A percentile compares a stretch with the other conserved stretches of the same genome.
phyloP scores from a whole-genome alignment of 2,888 invertebrate species.

The Drosophila aldrichi region DNA sequence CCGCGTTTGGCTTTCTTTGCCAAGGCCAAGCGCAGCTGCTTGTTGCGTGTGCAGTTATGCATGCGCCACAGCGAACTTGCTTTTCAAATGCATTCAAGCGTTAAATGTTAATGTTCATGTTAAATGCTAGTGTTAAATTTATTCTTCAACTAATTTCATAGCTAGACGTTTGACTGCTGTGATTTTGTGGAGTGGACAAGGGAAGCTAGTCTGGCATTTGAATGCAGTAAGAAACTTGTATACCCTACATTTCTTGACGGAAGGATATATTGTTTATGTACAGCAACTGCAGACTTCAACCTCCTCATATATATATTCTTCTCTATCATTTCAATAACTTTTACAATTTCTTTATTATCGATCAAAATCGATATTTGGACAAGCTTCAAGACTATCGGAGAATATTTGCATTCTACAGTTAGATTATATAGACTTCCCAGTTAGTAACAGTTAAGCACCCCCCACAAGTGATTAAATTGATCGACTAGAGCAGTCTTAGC shows the following conservation, averaged over 20 bases:
- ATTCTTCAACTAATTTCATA: background rate
- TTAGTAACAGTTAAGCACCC: background rate
- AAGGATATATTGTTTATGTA: too few relatives aligned
- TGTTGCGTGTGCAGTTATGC: background rate
- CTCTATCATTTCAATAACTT: background rate
- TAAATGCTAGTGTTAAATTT: constrained; percentile 16
- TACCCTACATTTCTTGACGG: too few relatives aligned
- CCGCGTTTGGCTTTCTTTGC: constrained; percentile 45
- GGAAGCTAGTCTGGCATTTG: too few relatives aligned
- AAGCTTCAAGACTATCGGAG: background rate
- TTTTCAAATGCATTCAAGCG: constrained; percentile 48
- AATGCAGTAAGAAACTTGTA: too few relatives aligned
- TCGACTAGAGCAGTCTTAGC: background rate
- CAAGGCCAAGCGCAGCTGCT: constrained; percentile 22
- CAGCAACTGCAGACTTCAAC: too few relatives aligned
- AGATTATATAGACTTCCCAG: too few relatives aligned
- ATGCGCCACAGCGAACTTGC: constrained; percentile 13
- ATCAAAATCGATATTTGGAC: background rate
- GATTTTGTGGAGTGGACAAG: background rate
- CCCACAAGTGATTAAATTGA: background rate
- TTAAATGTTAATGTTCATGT: constrained; percentile 44
- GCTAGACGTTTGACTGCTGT: background rate
- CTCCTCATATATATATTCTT: too few relatives aligned
- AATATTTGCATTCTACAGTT: too few relatives aligned
- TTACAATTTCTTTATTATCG: background rate